Evolutionary conservation across 2,888 invertebrate species (phyloP), one percentile per base, ranked within the genome.

Genomic region (Pollenia amentaria): DNA sequence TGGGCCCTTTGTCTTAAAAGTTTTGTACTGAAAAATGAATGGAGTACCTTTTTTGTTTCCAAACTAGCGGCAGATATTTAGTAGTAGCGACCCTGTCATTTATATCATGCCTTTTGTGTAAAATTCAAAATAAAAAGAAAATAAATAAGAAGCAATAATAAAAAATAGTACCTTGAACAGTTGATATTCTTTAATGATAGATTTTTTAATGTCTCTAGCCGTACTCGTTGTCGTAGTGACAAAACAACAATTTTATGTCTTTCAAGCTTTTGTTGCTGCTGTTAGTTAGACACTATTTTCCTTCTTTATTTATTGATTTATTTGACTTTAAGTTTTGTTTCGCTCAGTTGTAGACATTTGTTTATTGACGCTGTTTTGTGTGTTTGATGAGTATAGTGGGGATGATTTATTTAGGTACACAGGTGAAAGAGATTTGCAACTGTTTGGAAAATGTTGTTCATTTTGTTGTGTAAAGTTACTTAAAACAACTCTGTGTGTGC

Each of bases 291-390:
- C 42, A 64, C 53, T 57, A 12, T 55, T 57, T 53, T 67, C 4
- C 21, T 64, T 72, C 16, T 80, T 78, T 82, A 42, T 44, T 69
- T 86, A 86, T 86, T 86, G 82, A 86, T 86, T 86, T 78, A 82
- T 82, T 85, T 86, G 73, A 78, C 69, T 69, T 86, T 55, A 73
- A 77, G 67, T 55, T 29, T 29, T 29, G 29, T 29, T 29, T 29
- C 29, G 29, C 29, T 29, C 29, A 40, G 16, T 38, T 29, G n/a
- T 53, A 51, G 42, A 62, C 72, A 53, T 51, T 72, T 51, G 16
- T 42, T 78, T 70, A 40, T 29, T 51, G 14, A 18, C 55, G 62
- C 10, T 51, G 69, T 40, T 12, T 57, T 38, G 12, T 12, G 53
- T 76, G 69, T 18, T 46, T 70, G 69, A n/a, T 44, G 8, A 46